Base-by-base conservation (phyloP, 2,113 vertebrate species). In the Ctenodactylus gundi region DNA sequence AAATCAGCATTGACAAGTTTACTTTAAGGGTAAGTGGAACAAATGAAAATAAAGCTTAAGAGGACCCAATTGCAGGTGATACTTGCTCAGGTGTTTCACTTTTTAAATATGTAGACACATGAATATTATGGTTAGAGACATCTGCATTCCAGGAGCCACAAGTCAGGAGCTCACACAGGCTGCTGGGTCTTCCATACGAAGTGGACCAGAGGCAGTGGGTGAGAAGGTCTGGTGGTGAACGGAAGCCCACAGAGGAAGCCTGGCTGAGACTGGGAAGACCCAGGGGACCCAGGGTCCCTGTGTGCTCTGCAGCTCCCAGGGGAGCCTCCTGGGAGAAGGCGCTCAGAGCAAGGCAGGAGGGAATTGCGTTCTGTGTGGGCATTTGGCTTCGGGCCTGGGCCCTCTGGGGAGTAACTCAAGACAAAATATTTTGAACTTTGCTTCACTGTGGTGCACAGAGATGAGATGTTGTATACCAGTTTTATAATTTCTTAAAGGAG, bases 261-360 rank as follows among this genome's bases (percentile, higher is more conserved):
- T n/a, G n/a, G 49, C 94, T 89, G 93, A 86, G 94, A 31, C 25
- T 23, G 20, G 39, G 85, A 86, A 72, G 36, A 53, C 58, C 90
- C 81, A 89, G n/a, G 60, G 96, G 60, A 72, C 67, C 94, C 85
- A 80, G 46, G 92, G 90, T 97, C 97, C 97, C 92, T 92, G 20
- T 95, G 51, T 44, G 39, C 29, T 82, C 93, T 94, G 91, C 96
- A 88, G 4, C 5, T 13, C 41, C 7, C 2, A 5, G 41, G 68
- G 67, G 85, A 55, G 51, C 83, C 95, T 91, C 62, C 55, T 49
- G 95, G 96, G 95, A 97, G 68, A 34, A 94, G 93, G 94, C 87
- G 77, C 39, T 31, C 82, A 67, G 70, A 17, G 5, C 5, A 34
- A 17, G 34, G 60, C 27, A 7, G 29, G 17, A 20, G 75, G 17